phyloP scores from a whole-genome alignment of 1,140 invertebrate species.

The Lordiphosa mommai region DNA sequence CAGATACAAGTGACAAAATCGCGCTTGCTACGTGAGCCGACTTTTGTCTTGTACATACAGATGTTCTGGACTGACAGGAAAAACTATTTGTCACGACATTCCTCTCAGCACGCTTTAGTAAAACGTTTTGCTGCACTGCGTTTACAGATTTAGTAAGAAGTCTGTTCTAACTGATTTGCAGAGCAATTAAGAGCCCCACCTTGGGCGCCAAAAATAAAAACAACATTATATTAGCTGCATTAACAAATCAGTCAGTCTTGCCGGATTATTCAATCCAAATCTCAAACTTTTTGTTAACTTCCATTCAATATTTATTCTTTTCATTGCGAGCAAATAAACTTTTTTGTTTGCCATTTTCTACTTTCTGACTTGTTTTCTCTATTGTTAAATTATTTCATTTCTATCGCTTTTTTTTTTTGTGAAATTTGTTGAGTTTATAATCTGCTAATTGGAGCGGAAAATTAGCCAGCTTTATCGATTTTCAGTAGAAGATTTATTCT shows the following conservation, averaged over 20 bases:
- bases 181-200: no score
- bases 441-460: conserved; percentile 70
- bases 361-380: conserved; percentile 16
- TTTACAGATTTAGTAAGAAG: conserved; percentile 44
- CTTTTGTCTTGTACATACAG: conserved; percentile 18
- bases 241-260: neutral
- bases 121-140: conserved; percentile 13
- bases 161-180: neutral
- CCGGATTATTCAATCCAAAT: neutral
- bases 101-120: conserved; percentile 62
- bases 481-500: conserved; percentile 59
- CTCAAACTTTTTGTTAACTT: no score
- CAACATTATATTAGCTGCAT: no score
- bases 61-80: conserved; percentile 27
- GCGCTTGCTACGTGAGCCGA: conserved; percentile 50
- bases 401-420: conserved; percentile 16
- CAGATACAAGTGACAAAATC: conserved; percentile 63
- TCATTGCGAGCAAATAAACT: conserved; percentile 6
- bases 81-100: conserved; percentile 74
- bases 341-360: conserved; percentile 5
- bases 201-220: no score
- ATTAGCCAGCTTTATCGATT: conserved; percentile 71
- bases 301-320: neutral
- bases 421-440: conserved; percentile 43
- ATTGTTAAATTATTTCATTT: conserved; percentile 40